Conservation (phyloP, 2,888 invertebrate genomes). For the Dione juno region DNA sequence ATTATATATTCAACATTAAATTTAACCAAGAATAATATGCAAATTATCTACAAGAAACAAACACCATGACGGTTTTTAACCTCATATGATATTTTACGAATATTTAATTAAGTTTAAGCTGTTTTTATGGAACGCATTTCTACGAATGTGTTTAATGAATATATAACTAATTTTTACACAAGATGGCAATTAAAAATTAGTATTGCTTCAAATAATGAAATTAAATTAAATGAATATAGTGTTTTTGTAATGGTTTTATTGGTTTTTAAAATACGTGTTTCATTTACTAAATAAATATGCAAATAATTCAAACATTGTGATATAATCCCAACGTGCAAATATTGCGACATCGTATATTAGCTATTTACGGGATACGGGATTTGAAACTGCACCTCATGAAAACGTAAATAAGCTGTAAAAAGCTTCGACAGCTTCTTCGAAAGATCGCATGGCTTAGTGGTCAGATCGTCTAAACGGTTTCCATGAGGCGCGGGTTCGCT, state of each 20-base stretch:
- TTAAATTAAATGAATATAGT: not conserved
- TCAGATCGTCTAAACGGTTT: too few species aligned
- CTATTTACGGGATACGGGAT: too few species aligned
- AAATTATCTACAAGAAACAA: constrained; percentile 13
- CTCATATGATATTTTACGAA: constrained; percentile 13
- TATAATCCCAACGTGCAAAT: too few species aligned
- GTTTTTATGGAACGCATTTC: constrained; percentile 1
- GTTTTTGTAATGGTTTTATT: not conserved
- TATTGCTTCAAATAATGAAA: not conserved
- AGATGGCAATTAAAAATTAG: not conserved
- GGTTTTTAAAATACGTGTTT: not conserved
- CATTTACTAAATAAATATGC: not conserved
- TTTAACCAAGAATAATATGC: constrained; percentile 3
- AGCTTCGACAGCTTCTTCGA: too few species aligned
- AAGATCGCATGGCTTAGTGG: too few species aligned
- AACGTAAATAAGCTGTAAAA: too few species aligned
- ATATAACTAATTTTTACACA: not conserved
- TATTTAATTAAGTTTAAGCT: constrained; percentile 1
- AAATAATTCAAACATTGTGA: not conserved
- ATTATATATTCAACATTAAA: not conserved
- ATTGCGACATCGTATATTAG: too few species aligned
- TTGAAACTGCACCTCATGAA: too few species aligned
- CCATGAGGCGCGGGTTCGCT: too few species aligned
- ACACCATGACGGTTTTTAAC: constrained; percentile 18
- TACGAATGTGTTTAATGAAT: not conserved